Evolutionary conservation across 2,113 vertebrate species (phyloP), one percentile per base, ranked within the genome.

Genomic region (Siphamia tubifer): DNA sequence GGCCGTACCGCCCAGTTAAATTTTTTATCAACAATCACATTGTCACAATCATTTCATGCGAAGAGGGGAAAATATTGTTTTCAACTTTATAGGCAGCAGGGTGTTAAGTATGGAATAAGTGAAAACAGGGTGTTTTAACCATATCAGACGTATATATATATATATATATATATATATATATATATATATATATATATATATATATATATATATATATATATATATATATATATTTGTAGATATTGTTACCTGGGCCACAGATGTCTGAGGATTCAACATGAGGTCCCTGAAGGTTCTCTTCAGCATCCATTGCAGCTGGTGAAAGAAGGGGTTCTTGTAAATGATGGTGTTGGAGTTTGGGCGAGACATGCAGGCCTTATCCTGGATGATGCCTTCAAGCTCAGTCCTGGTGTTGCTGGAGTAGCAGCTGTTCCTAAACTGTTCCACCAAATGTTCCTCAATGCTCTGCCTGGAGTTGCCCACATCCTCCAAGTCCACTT

Each of bases 231-330:
- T n/a, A 12, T 19, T 4, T 11, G 3, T 3, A 34, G 10, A 12
- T 34, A 12, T 11, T 12, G 12, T 68, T 72, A 98, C 97, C 96
- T 98, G 94, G 16, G 95, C 94, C 65, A 97, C 67, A 2, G 96
- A 98, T 2, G 93, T 94, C 77, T 97, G 94, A 4, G 96, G 96
- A 60, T 94, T 96, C 32, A 97, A 74, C 54, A 95, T 8, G 8
- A 96, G 78, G 45, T 96, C 96, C 88, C 92, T 94, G 69, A 98
- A 95, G 0, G 94, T 94, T 66, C 96, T 94, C 25, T 34, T 94
- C 1, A 93, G 86, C 51, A 99, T 91, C 96, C 95, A 98, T 10
- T 69, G 89, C 10, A 99, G 85, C 77, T 98, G 97, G 44, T 95
- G 94, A 23, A 89, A 75, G 87, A 98, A 98, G 15, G 95, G 91